Evolutionary conservation across 2,888 invertebrate genomes (phyloP).

Genomic region (Acanthococcus lagerstroemiae): DNA sequence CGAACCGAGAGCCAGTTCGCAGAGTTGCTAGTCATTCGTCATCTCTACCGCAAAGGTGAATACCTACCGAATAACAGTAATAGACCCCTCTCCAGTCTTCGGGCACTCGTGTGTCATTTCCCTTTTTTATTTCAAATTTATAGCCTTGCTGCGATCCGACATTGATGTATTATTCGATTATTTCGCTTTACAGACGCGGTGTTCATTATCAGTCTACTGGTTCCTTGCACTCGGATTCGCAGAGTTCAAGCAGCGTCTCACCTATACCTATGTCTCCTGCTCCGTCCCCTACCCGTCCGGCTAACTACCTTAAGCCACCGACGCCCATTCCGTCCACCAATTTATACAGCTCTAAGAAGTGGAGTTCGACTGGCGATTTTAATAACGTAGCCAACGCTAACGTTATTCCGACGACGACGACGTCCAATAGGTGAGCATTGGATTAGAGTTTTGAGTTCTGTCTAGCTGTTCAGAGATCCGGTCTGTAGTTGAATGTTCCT

Average conservation of each 20-base stretch:
- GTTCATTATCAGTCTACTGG: slow-evolving; percentile 75
- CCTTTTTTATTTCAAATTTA: not conserved
- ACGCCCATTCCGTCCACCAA: slow-evolving; percentile 39
- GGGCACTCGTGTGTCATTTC: not conserved
- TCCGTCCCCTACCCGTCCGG: slow-evolving; percentile 40
- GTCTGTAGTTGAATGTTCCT: too few species aligned
- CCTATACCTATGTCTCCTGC: slow-evolving; percentile 56
- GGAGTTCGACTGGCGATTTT: slow-evolving; percentile 79
- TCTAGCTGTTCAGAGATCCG: too few species aligned
- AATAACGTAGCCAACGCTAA: slow-evolving; percentile 44
- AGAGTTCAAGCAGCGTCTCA: slow-evolving; percentile 72
- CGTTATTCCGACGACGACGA: slow-evolving; percentile 23
- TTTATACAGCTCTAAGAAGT: slow-evolving; percentile 56
- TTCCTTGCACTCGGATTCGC: slow-evolving; percentile 59
- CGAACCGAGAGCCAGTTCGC: slow-evolving; percentile 37
- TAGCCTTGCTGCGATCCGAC: not conserved
- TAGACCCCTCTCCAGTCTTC: too few species aligned
- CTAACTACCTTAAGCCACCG: slow-evolving; percentile 34
- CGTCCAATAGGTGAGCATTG: slow-evolving; percentile 22
- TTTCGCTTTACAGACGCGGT: slow-evolving; percentile 55
- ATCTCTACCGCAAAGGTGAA: slow-evolving; percentile 44
- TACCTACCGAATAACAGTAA: not conserved
- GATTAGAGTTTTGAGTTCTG: too few species aligned
- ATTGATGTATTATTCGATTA: too few species aligned
- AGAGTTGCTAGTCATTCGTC: slow-evolving; percentile 39